Evolutionary conservation across 2,113 vertebrate genomes (phyloP).

Genomic region (Macroglossus sobrinus): DNA sequence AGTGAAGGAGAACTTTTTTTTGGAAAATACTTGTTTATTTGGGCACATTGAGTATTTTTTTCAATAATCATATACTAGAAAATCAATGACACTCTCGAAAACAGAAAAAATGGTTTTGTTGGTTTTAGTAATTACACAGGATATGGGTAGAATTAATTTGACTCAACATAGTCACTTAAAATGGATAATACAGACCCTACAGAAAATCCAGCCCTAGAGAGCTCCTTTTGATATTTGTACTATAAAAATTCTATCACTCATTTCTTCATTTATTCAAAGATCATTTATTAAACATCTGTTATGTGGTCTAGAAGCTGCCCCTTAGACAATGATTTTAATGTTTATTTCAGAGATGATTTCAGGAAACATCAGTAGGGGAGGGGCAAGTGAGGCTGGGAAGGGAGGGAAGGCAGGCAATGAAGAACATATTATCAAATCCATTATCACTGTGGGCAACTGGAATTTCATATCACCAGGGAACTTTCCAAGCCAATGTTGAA

Average conservation of each 20-base stretch:
- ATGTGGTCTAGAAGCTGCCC: neutral
- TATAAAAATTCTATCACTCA: neutral
- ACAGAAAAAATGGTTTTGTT: slow-evolving; percentile 13
- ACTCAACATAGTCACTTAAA: neutral
- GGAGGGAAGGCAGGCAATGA: neutral
- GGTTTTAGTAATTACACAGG: neutral
- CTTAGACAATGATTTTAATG: neutral
- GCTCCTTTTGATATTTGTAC: neutral
- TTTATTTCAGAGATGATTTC: slow-evolving; percentile 10
- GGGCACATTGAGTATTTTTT: neutral
- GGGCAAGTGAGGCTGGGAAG: neutral
- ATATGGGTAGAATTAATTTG: neutral
- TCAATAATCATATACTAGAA: neutral
- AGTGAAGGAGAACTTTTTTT: neutral
- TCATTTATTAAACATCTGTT: slow-evolving; percentile 19
- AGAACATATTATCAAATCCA: neutral
- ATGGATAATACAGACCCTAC: neutral
- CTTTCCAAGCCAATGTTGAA: neutral
- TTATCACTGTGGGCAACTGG: neutral
- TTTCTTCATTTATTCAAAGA: neutral
- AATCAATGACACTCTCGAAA: neutral
- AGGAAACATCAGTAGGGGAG: neutral
- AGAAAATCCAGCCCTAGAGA: neutral
- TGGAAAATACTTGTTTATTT: neutral
- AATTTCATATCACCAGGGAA: neutral